Conservation (phyloP, 2,113 vertebrate species). For the Phrynosoma blainvillii region DNA sequence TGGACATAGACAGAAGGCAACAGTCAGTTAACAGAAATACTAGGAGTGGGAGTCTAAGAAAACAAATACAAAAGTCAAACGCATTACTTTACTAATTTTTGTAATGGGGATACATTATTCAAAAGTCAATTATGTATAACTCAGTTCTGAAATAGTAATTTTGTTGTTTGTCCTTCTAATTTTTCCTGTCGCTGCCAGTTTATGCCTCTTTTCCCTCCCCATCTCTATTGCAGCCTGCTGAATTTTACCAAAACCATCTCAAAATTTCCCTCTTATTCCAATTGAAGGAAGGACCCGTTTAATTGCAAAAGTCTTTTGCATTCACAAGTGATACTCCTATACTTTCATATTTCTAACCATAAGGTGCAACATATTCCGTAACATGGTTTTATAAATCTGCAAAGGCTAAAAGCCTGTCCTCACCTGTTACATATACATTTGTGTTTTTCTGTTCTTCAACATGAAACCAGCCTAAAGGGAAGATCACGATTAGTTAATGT, state of each 20-base stretch:
- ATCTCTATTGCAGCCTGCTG: no score
- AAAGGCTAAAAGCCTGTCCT: constrained; percentile 39
- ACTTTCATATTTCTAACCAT: neutral
- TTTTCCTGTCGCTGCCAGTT: neutral
- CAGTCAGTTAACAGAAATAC: neutral
- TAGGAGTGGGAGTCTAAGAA: no score
- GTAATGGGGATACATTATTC: neutral
- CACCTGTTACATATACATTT: constrained; percentile 96
- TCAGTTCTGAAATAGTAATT: neutral
- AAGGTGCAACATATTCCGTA: neutral
- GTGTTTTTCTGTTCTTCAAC: constrained; percentile 93
- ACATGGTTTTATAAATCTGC: neutral
- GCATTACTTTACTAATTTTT: no score
- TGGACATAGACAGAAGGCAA: neutral
- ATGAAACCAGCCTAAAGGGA: constrained; percentile 91
- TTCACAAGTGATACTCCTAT: neutral
- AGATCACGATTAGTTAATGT: constrained; percentile 46
- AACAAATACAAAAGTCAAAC: neutral
- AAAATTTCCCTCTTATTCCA: neutral
- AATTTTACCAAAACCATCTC: neutral
- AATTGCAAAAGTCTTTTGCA: neutral
- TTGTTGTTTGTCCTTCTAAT: neutral
- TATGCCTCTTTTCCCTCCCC: neutral
- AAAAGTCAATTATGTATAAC: no score
- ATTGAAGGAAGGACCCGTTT: neutral